These are phyloP conservation scores for Gymnorhina tibicen DNA, from an alignment of 2,113 vertebrate species.

Conservation along the genomic window DNA sequence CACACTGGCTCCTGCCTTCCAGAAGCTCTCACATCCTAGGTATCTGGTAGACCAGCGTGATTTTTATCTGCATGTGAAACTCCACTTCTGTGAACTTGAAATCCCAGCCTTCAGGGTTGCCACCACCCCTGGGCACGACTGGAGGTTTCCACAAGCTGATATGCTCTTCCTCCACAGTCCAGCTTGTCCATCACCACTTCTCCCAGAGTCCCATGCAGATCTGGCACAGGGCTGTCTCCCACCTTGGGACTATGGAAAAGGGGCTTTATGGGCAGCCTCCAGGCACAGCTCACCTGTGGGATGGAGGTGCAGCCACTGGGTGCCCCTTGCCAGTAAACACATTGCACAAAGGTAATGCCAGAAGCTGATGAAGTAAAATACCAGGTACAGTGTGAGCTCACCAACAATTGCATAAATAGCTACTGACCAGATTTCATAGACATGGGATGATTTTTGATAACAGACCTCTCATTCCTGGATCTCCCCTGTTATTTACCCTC, in stretches of 20 bases:
- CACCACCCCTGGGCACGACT: neutral
- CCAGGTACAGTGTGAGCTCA: neutral
- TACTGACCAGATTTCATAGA: neutral
- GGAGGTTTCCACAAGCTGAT: neutral
- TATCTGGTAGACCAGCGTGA: neutral
- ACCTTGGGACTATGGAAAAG: accelerated
- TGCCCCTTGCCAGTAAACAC: neutral
- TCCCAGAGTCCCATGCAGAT: neutral
- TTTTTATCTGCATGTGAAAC: neutral
- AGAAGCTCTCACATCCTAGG: neutral
- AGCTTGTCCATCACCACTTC: neutral
- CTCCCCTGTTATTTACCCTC: neutral
- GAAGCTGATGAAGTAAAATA: neutral
- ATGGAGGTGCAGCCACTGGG: neutral
- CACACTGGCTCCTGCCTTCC: neutral
- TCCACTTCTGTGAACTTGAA: neutral
- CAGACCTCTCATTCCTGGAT: neutral
- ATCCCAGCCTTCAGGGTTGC: neutral
- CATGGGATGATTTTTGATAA: neutral
- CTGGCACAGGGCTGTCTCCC: neutral
- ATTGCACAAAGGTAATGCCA: neutral
- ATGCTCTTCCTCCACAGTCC: neutral
- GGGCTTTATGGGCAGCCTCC: neutral
- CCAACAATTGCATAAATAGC: neutral
- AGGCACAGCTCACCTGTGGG: neutral